Evolutionary conservation across 2,888 invertebrate species (phyloP), one percentile per base, ranked within the genome.

Genomic region (Cephus sareptanus): DNA sequence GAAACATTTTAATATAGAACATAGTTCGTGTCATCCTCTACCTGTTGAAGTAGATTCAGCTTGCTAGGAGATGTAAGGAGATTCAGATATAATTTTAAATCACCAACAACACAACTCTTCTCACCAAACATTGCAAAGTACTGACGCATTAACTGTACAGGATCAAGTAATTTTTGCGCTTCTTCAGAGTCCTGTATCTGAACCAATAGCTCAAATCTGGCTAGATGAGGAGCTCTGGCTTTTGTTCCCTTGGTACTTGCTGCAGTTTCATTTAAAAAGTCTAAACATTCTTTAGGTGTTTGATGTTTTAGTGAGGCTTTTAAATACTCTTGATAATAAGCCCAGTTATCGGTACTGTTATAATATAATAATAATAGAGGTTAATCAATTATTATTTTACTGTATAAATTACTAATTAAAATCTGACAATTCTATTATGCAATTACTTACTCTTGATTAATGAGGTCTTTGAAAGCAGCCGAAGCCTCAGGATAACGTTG

Each of bases 91-190:
- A 95, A 93, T 80, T 95, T 94, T 75, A 98, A 92, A 90, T 99
- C 98, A 12, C 95, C 94, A 80, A 97, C 96, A 80, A 97, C 97
- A 91, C 97, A 97, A 0, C 96, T 95, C 88, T 97, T 97, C 86
- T 96, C 95, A 3, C 98, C 98, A 92, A 98, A 98, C 83, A 94
- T 93, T 73, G 93, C 89, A 83, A 97, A 96, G 92, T 98, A 98
- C 85, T 96, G 95, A 80, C 95, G 93, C 89, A 98, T 94, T 56
- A 96, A 91, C 34, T 95, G 94, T 23, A 94, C 92, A 30, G 94
- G 93, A 86, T 95, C 94, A 13, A 76, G 69, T 35, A 74, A 84
- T 80, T 79, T 85, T 81, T 70, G 82, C 9, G 88, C 91, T 15
- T 87, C 40, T 89, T 87, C 0, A 94, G 93, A 86, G 94, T 93